Conservation (phyloP, 2,888 invertebrate genomes). For the Melanargia galathea region DNA sequence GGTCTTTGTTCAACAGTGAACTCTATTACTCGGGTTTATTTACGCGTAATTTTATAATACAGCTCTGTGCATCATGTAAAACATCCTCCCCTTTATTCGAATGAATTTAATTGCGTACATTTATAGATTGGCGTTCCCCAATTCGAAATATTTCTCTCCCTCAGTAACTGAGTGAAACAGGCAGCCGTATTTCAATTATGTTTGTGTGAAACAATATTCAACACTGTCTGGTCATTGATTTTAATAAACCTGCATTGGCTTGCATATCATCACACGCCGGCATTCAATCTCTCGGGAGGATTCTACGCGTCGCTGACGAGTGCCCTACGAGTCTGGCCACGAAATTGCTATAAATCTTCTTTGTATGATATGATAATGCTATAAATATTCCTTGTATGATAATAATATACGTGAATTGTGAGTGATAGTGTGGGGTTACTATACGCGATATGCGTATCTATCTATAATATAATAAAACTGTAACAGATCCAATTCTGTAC, state of each 20-base stretch:
- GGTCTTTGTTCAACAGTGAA: background rate
- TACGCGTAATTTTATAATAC: background rate
- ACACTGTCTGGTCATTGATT: slow-evolving; percentile 23
- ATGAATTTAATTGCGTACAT: slow-evolving; percentile 27
- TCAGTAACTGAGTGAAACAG: slow-evolving; percentile 24
- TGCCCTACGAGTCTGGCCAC: slow-evolving; percentile 28
- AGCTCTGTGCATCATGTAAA: background rate
- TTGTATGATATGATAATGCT: slow-evolving; percentile 1
- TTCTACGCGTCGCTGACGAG: slow-evolving; percentile 28
- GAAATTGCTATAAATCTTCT: slow-evolving; percentile 9
- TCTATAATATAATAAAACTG: no score
- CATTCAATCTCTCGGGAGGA: slow-evolving; percentile 24
- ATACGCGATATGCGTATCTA: no score
- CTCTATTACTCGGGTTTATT: background rate
- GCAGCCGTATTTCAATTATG: slow-evolving; percentile 30
- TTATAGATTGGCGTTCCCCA: slow-evolving; percentile 27
- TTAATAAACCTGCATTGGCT: slow-evolving; percentile 27
- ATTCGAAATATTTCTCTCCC: slow-evolving; percentile 3
- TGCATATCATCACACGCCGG: slow-evolving; percentile 25
- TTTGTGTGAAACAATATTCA: slow-evolving; percentile 25
- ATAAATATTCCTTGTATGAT: slow-evolving; percentile 1
- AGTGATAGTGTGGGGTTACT: background rate
- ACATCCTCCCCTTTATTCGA: slow-evolving; percentile 28
- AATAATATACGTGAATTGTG: background rate
- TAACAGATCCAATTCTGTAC: no score